Evolutionary conservation across 2,797 vertebrate genomes (phyloP).

Genomic region (Microhierax caerulescens): DNA sequence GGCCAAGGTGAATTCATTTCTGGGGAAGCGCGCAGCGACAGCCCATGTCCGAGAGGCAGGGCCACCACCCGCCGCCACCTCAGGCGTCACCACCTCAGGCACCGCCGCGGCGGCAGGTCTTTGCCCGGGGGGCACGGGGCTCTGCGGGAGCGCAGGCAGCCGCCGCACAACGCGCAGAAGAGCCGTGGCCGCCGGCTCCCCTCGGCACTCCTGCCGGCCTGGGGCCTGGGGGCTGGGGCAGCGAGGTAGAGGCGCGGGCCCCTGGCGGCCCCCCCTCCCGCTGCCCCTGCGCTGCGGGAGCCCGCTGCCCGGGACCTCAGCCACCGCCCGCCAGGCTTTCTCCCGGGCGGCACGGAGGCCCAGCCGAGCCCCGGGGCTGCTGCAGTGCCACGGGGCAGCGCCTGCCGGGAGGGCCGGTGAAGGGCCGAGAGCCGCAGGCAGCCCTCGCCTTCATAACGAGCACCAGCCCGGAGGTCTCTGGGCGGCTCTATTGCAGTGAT

Average conservation of each 20-base stretch:
- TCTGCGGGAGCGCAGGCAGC: too few relatives aligned
- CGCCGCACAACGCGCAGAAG: too few relatives aligned
- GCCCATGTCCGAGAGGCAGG: background rate
- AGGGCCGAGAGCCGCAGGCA: fast-evolving
- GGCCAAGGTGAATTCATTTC: slow-evolving; percentile 64
- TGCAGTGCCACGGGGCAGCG: fast-evolving
- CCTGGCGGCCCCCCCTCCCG: too few relatives aligned
- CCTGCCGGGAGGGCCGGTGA: fast-evolving
- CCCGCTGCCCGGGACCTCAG: too few relatives aligned
- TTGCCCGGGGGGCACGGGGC: background rate
- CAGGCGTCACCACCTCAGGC: background rate
- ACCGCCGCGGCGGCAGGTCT: background rate
- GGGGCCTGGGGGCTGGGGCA: too few relatives aligned
- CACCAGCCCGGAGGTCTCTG: background rate
- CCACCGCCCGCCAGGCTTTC: too few relatives aligned
- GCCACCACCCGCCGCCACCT: background rate
- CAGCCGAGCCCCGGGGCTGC: fast-evolving
- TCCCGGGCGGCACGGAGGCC: too few relatives aligned
- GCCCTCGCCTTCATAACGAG: background rate
- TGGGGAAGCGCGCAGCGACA: slow-evolving; percentile 16
- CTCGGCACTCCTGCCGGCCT: too few relatives aligned
- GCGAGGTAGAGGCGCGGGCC: too few relatives aligned
- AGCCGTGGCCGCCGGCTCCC: too few relatives aligned
- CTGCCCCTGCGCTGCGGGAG: too few relatives aligned
- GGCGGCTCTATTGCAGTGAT: background rate